Evolutionary conservation across 1,140 invertebrate species (phyloP), one percentile per base, ranked within the genome.

Genomic region (Trichonephila clavipes): DNA sequence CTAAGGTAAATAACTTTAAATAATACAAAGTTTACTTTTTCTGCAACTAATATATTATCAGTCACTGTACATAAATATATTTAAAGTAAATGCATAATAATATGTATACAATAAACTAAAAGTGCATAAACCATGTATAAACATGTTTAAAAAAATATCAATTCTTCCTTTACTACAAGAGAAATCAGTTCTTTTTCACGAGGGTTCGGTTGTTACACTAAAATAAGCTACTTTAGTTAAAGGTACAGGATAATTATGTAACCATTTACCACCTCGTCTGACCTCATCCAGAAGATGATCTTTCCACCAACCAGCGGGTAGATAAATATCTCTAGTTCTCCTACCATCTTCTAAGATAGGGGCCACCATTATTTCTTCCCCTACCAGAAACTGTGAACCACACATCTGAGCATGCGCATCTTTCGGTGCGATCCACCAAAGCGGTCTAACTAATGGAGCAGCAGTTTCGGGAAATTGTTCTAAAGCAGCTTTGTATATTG

Each of bases 401-500:
- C 98, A 97, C 0, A 97, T 96, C 58, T 98, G 97, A 82, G 98
- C 98, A 0, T 97, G 97, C 0, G 97, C 96, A 96, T 99, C 98
- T 0, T 97, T 96, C 0, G 98, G 98, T 92, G 98, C 97, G 58
- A 98, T 96, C 98, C 99, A 98, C 98, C 98, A 99, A 21, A 99
- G 96, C 0, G 98, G 98, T 2, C 98, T 96, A 61, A 99, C 97
- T 77, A 99, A 96, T 0, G 98, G 98, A n/a, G 97, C 94, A 0
- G 98, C 98, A 12, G 97, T 97, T 86, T 98, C 97, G 82, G 98
- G 95, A 0, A 98, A 97, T 87, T 96, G 95, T 90, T 96, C 95
- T 44, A 97, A 97, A 34, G 97, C 97, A 0, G 91, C 40, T 61
- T 94, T 86, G 66, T 96, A 94, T 40, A 94, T 88, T 88, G 95